Evolutionary conservation across 2,797 vertebrate species (phyloP).

Genomic region (Schizopygopsis malacanthus): DNA sequence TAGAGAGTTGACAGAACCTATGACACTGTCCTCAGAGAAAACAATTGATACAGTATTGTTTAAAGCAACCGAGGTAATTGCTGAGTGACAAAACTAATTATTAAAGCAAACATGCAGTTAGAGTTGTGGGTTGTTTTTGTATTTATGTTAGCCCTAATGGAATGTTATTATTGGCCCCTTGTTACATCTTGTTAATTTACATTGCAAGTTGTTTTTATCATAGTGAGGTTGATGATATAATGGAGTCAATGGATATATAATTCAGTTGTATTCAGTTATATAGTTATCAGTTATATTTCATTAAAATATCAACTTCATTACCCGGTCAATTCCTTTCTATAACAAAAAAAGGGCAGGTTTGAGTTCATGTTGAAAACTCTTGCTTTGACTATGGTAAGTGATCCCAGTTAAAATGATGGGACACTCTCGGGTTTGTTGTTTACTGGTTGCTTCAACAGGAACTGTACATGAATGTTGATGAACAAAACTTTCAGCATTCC

Average conservation of each 20-base stretch:
- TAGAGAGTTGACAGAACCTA: background rate
- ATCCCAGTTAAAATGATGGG: background rate
- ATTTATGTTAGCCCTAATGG: background rate
- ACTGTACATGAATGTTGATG: slow-evolving; percentile 51
- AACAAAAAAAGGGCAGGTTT: background rate
- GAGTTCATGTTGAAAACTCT: background rate
- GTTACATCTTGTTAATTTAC: background rate
- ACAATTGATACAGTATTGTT: background rate
- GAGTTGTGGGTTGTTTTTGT: slow-evolving; percentile 4
- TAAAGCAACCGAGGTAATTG: background rate
- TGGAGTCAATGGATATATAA: background rate
- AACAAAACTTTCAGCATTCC: slow-evolving; percentile 60
- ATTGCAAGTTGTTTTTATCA: background rate
- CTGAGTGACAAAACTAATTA: slow-evolving; percentile 7
- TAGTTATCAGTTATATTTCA: background rate
- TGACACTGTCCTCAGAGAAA: background rate
- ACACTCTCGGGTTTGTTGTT: slow-evolving; percentile 29
- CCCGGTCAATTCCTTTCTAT: background rate
- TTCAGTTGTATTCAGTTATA: too few species aligned
- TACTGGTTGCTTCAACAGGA: slow-evolving; percentile 24
- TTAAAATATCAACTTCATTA: background rate
- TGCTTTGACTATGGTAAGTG: background rate
- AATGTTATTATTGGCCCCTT: background rate
- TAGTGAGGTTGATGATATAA: background rate
- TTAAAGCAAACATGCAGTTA: slow-evolving; percentile 31